These are phyloP conservation scores for Serilophus lunatus DNA, from an alignment of 2,113 vertebrate genomes.

Conservation along the genomic window DNA sequence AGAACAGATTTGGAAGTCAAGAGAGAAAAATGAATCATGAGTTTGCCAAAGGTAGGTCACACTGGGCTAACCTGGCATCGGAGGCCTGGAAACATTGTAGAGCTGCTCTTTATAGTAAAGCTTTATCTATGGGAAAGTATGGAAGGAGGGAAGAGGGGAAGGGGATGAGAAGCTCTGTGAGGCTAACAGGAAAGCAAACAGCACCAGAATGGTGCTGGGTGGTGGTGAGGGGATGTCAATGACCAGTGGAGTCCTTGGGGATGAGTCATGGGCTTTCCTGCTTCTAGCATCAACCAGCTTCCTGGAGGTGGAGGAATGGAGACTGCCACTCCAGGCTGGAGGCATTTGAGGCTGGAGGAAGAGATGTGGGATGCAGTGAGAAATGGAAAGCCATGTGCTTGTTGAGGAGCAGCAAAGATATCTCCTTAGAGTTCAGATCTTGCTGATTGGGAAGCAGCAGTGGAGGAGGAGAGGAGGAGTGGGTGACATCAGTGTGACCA, in stretches of 20 bases:
- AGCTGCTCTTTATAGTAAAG: slow-evolving; percentile 23
- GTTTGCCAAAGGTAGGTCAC: slow-evolving; percentile 64
- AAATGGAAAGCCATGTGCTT: neutral
- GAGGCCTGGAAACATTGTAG: neutral
- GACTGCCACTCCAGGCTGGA: neutral
- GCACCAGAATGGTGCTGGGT: neutral
- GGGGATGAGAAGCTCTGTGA: neutral
- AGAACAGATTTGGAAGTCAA: slow-evolving; percentile 35
- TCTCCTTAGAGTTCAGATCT: neutral
- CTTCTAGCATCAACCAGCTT: neutral
- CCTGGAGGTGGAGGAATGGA: neutral
- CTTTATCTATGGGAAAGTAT: neutral
- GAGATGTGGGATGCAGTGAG: neutral
- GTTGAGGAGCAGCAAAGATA: neutral
- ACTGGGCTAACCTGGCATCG: slow-evolving; percentile 6
- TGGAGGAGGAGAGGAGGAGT: neutral
- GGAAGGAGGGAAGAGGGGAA: neutral
- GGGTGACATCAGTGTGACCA: neutral
- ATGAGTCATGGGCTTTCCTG: neutral
- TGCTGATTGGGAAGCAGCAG: neutral
- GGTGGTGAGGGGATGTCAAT: neutral
- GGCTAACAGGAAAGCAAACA: neutral
- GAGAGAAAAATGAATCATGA: slow-evolving; percentile 37
- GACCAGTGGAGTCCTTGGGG: fast-evolving
- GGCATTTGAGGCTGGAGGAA: neutral